A percentile compares a stretch with the other conserved stretches of the same genome.
Conservation (phyloP, 2,113 vertebrate species). For the Phyllostomus hastatus region DNA sequence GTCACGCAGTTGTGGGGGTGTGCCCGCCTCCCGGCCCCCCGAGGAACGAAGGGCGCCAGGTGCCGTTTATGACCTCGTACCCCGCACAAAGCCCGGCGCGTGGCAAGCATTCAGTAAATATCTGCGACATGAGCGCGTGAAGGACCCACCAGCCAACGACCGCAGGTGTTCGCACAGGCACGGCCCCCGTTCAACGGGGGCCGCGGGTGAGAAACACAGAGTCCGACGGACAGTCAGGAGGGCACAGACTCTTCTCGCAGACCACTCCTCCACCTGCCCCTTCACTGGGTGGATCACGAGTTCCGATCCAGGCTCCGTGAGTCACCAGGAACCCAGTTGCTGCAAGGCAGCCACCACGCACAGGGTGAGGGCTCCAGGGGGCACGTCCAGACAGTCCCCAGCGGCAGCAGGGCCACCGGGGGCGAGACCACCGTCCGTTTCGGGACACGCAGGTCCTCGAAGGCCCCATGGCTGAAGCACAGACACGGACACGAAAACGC, state of each 20-base stretch:
- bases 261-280: background rate
- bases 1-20: fast-evolving
- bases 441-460: background rate
- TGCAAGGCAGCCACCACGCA: fast-evolving
- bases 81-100: fast-evolving
- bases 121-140: fast-evolving
- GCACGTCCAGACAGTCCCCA: fast-evolving
- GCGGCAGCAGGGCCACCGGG: fast-evolving
- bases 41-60: fast-evolving
- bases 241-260: no score
- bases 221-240: background rate
- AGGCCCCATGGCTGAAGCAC: fast-evolving
- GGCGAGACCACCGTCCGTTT: fast-evolving
- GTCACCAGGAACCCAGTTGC: background rate
- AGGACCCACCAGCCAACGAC: background rate
- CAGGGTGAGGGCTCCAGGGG: background rate
- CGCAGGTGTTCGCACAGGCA: fast-evolving
- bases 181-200: no score
- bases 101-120: fast-evolving
- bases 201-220: fast-evolving
- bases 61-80: fast-evolving
- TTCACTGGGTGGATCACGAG: background rate
- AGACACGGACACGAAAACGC: background rate
- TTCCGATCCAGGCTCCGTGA: background rate
- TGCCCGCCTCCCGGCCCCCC: background rate